Conservation (phyloP, 2,797 vertebrate genomes). For the Buceros bicornis region DNA sequence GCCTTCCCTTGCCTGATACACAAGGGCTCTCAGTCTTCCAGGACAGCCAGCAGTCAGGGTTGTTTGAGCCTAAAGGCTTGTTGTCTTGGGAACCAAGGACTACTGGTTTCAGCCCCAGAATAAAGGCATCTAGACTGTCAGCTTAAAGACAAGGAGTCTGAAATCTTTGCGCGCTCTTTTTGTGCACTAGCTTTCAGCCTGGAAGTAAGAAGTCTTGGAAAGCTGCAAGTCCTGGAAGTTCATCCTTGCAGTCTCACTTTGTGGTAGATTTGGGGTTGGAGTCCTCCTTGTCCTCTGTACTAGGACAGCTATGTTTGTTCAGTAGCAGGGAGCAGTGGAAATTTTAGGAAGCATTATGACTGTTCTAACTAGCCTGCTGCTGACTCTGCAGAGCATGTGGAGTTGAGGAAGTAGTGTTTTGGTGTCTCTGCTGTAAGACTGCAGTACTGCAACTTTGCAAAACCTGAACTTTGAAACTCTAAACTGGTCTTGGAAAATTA, state of each 20-base stretch:
- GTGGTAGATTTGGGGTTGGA: rapidly evolving
- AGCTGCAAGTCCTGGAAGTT: not conserved
- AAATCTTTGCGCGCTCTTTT: not conserved
- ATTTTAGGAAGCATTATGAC: not conserved
- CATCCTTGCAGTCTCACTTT: not conserved
- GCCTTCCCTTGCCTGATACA: not conserved
- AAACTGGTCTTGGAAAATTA: not conserved
- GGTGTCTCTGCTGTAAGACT: not conserved
- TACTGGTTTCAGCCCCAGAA: not conserved
- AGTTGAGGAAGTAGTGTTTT: not conserved
- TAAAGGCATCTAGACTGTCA: not conserved
- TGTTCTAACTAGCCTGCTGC: not conserved
- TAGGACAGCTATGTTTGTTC: not conserved
- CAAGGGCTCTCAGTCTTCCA: not conserved
- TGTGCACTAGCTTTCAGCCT: not conserved
- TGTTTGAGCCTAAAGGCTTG: not conserved
- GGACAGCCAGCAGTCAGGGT: not conserved
- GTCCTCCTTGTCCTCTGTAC: not conserved
- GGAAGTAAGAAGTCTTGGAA: not conserved
- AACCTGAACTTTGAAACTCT: not conserved
- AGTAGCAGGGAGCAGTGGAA: conserved; percentile 10
- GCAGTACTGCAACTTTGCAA: not conserved
- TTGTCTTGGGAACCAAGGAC: not conserved
- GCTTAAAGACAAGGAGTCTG: not conserved
- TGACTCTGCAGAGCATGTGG: not conserved